Evolutionary conservation across 2,888 invertebrate genomes (phyloP), one percentile per base, ranked within the genome.

Genomic region (Escarpia spicata): DNA sequence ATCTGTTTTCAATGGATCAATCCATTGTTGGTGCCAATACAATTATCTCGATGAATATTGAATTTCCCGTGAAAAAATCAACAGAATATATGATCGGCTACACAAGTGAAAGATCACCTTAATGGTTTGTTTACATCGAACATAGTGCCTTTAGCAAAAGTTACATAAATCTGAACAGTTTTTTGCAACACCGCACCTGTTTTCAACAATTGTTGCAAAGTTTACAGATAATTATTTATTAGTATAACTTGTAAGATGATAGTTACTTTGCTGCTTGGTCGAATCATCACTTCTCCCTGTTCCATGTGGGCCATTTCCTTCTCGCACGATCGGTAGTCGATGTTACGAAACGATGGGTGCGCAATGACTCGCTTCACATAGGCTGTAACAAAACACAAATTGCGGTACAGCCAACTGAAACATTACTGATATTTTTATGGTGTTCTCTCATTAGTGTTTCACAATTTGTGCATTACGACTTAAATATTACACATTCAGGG

Each of bases 271-370:
- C 99, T 99, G 92, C 99, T 99, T 0, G 99, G 99, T 93, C 99
- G 97, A 37, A 99, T 98, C 45, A 99, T 98, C 26, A 98, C 99
- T 96, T 99, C 99, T 2, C 99, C 99, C 97, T 99, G 99, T 94
- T 99, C 99, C 98, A 99, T 98, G 92, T 97, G 97, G 92, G 97
- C 97, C 98, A 99, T 98, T 92, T 99, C 97, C 95, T 98, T 98
- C 95, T 99, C 98, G 0, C 99, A 98, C 96, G 99, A 99, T 0
- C 98, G 98, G 96, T 96, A 97, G 3, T 98, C 98, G 95, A 99
- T 98, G 96, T 99, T 99, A 95, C 99, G 98, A 97, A 99, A 99
- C 15, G 98, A 98, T 0, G 99, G 99, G 97, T 99, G 99, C 9
- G 99, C 98, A 93, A 99, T 99, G 0, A 99, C 99, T 31, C 99